Base-by-base conservation (phyloP, 2,797 vertebrate species). In the Artibeus lituratus region DNA sequence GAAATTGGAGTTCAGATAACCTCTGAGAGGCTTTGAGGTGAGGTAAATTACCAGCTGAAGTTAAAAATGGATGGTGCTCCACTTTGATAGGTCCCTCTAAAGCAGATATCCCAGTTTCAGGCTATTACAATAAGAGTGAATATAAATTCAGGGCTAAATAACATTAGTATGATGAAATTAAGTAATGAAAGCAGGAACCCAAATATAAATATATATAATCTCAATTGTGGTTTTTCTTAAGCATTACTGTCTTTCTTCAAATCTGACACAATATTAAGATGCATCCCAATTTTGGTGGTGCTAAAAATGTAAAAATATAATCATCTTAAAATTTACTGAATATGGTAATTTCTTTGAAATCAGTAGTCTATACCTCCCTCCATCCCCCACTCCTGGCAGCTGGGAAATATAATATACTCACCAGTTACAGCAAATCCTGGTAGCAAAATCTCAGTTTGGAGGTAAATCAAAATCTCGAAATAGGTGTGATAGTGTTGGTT, bases 341-440 rank as follows among this genome's bases (percentile, higher is more conserved):
- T 85, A 35, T 62, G 10, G 26, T 78, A 37, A 77, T 91, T 78
- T 93, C 67, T 86, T 70, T 87, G 87, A 83, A 94, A 81, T 94
- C 32, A 26, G 8, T 80, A 72, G 35, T 57, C 59, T 85, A 32
- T 12, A 74, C 22, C 47, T 65, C 39, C 35, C 19, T 19, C 35
- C 10, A 32, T 6, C 26, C 24, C 16, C 24, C 51, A 35, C 22
- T 51, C 4, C 7, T 11, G 32, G 81, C 26, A 49, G 37, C 37
- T 55, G 12, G 69, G 69, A 93, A 81, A 21, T 55, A 29, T 62
- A 82, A 76, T 86, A 51, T 44, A 65, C 5, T 84, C 22, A 47
- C 77, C 51, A 88, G 19, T 94, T 83, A 87, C 0, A 83, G 49
- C 57, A 89, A 81, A 59, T 67, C 22, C 32, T 32, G 37, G 2